Evolutionary conservation across 2,888 invertebrate species (phyloP).

Genomic region (Griposia aprilina): DNA sequence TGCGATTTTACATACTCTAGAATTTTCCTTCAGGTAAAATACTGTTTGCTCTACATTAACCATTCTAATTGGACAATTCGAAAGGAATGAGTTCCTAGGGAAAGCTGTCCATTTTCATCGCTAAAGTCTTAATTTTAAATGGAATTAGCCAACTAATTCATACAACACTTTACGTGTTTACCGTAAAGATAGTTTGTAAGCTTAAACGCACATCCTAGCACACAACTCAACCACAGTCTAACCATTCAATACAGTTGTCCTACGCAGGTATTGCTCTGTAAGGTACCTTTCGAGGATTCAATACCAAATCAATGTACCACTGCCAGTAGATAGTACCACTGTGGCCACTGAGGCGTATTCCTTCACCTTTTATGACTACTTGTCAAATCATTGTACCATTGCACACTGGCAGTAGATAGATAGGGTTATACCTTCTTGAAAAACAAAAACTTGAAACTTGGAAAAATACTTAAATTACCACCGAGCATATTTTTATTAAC

Average conservation of each 20-base stretch:
- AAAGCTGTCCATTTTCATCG: neutral
- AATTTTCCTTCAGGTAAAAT: neutral
- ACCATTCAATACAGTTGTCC: neutral
- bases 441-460: neutral
- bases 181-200: neutral
- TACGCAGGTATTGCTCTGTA: neutral
- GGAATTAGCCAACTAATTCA: neutral
- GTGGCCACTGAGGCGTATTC: neutral
- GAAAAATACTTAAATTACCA: constrained; percentile 17
- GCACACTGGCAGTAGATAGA: no score
- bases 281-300: neutral
- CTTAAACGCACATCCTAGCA: neutral
- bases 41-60: neutral
- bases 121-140: neutral
- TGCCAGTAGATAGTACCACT: neutral
- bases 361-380: neutral
- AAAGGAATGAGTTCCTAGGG: neutral
- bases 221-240: neutral
- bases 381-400: neutral
- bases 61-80: neutral
- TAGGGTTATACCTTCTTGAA: neutral
- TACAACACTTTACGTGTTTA: neutral
- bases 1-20: neutral
- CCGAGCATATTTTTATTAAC: constrained; percentile 44
- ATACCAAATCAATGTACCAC: neutral